phyloP scores from a whole-genome alignment of 2,888 invertebrate genomes.

The Tenthredo mesomela region DNA sequence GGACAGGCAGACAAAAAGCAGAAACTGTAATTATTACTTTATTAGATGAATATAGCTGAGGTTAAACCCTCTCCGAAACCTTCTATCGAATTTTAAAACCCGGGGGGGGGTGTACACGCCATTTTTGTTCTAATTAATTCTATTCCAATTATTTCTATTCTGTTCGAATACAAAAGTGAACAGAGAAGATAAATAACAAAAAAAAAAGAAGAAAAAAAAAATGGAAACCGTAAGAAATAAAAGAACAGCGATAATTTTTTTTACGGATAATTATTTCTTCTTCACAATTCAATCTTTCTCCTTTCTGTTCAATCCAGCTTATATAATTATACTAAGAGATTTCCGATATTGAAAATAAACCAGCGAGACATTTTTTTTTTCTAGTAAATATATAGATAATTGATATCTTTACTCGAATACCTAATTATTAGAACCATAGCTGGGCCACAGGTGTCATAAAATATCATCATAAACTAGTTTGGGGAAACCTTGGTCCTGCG shows the following conservation, averaged over 20 bases:
- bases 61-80: background rate
- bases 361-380: background rate
- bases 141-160: background rate
- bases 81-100: background rate
- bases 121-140: background rate
- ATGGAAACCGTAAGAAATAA: background rate
- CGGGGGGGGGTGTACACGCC: background rate
- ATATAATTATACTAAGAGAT: background rate
- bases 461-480: background rate
- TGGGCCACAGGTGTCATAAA: background rate
- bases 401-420: background rate
- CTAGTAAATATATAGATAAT: background rate
- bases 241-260: background rate
- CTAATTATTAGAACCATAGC: background rate
- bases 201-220: background rate
- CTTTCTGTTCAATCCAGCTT: background rate
- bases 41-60: background rate
- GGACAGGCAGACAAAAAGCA: constrained; percentile 15
- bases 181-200: background rate
- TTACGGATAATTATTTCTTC: background rate
- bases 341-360: background rate
- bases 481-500: background rate
- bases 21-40: constrained; percentile 31
- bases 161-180: background rate
- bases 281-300: background rate